These are phyloP conservation scores for Erythrolamprus reginae DNA, from an alignment of 2,113 vertebrate species.

Conservation along the genomic window DNA sequence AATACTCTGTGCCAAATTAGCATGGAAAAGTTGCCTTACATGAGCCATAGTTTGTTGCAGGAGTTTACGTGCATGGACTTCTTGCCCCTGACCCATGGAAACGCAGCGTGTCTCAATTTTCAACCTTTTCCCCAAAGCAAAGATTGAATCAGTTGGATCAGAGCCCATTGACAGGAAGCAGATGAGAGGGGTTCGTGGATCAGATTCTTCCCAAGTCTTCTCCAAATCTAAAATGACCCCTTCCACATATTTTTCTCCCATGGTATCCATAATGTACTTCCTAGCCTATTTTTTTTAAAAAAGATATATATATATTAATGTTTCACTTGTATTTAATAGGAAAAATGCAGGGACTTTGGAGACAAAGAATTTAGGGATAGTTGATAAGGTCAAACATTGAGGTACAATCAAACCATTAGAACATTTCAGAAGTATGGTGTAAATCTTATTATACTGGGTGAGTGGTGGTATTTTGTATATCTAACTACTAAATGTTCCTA, in stretches of 20 bases:
- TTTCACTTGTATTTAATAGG: neutral
- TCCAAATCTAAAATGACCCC: constrained; percentile 88
- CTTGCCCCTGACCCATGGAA: constrained; percentile 97
- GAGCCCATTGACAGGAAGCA: constrained; percentile 96
- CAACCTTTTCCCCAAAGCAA: constrained; percentile 83
- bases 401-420: neutral
- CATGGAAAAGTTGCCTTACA: constrained; percentile 61
- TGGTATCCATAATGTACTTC: constrained; percentile 84
- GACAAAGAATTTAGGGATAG: neutral
- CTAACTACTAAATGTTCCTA: neutral
- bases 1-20: neutral
- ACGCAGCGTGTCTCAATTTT: constrained; percentile 84
- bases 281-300: constrained; percentile 72
- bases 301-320: neutral
- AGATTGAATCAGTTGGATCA: constrained; percentile 91
- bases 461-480: neutral
- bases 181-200: constrained; percentile 84
- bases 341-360: neutral
- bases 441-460: neutral
- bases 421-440: neutral
- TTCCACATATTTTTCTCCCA: constrained; percentile 87
- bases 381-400: neutral
- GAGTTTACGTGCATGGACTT: constrained; percentile 87
- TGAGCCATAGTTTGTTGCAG: constrained; percentile 86
- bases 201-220: constrained; percentile 90